Base-by-base conservation (phyloP, 1,140 invertebrate genomes). In the Ceratina japonica region DNA sequence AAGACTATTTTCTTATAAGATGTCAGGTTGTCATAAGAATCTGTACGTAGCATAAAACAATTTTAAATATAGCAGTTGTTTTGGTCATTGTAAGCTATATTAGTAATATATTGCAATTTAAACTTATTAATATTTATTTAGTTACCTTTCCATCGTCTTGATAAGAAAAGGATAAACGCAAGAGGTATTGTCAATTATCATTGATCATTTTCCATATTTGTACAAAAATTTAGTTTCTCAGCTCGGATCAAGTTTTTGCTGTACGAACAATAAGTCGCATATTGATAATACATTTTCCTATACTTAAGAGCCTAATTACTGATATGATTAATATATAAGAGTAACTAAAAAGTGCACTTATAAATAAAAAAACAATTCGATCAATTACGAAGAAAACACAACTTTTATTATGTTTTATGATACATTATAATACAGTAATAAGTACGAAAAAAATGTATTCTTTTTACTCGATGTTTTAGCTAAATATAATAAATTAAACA, bases 1-100 rank as follows among this genome's bases (percentile, higher is more conserved):
- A 86, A 88, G 86, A 89, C 77, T 90, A 89, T 90, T 89, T 89
- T 88, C 85, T 79, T 89, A 90, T 84, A 69, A 70, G 51, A 83
- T 80, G 62, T 83, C 76, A 75, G 73, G 79, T 80, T 84, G 69
- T 82, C 75, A 51, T 77, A 73, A 83, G 78, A 85, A 87, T 87
- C 75, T 87, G 77, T 86, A 74, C 72, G 62, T 75, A 81, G 58
- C 71, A 63, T 79, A 83, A 71, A 74, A 81, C 72, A 81, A 83
- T 79, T 70, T 59, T 84, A 84, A 86, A 80, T 80, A 62, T 69
- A 86, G 79, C 72, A 73, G 68, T 74, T 77, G 62, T 80, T 88
- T 88, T 80, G 79, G 68, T 87, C 86, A 88, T 84, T 88, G 80
- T 88, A 88, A 84, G 85, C 81, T 84, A 83, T 69, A 85, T 86